These are phyloP conservation scores for Pharmacophagus antenor DNA, from an alignment of 2,888 invertebrate species.

Conservation along the genomic window DNA sequence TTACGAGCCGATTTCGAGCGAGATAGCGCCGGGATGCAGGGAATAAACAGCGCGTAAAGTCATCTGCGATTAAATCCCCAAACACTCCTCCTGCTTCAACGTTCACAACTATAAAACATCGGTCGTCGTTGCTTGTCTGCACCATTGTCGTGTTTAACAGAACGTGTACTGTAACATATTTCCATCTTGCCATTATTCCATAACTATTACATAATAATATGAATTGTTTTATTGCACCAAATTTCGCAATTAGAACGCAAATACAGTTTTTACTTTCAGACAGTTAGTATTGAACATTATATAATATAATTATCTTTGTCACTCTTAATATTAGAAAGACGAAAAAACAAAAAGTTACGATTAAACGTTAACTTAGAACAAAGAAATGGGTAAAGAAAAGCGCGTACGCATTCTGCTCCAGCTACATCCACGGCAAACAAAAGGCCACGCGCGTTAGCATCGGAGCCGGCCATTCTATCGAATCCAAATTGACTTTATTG, in stretches of 20 bases:
- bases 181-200: background rate
- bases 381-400: slow-evolving; percentile 26
- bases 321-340: background rate
- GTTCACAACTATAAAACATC: slow-evolving; percentile 23
- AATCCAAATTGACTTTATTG: slow-evolving; percentile 46
- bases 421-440: slow-evolving; percentile 38
- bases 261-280: background rate
- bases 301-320: background rate
- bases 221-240: background rate
- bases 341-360: background rate
- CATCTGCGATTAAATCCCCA: slow-evolving; percentile 46
- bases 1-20: slow-evolving; percentile 60
- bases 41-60: slow-evolving; percentile 64
- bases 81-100: slow-evolving; percentile 33
- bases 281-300: background rate
- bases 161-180: slow-evolving; percentile 1
- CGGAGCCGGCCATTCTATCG: slow-evolving; percentile 29
- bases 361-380: slow-evolving; percentile 26
- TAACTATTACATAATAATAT: background rate
- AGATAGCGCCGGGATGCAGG: slow-evolving; percentile 50
- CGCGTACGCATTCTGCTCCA: slow-evolving; percentile 34
- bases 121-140: slow-evolving; percentile 17
- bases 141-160: slow-evolving; percentile 21
- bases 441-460: slow-evolving; percentile 41
- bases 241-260: too few relatives aligned